Evolutionary conservation across 2,113 vertebrate genomes (phyloP).

Genomic region (Eulemur macaco): DNA sequence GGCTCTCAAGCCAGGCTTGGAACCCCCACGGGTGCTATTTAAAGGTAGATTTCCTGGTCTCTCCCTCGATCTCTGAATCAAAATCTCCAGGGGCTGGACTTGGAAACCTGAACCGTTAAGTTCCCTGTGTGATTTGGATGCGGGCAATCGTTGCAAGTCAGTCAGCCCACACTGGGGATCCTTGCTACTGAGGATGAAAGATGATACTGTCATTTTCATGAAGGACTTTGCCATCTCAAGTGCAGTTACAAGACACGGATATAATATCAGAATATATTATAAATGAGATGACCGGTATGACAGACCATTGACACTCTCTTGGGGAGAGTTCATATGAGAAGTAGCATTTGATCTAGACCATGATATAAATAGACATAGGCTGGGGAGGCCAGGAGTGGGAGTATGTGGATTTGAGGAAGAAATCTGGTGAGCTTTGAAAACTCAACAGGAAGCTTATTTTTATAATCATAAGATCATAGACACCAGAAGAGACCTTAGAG

Average conservation of each 20-base stretch:
- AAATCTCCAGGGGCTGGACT: neutral
- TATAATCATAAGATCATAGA: neutral
- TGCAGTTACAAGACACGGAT: neutral
- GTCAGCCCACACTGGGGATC: neutral
- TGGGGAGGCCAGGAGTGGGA: neutral
- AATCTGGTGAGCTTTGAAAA: conserved; percentile 25
- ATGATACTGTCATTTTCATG: neutral
- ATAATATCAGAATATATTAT: neutral
- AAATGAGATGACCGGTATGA: neutral
- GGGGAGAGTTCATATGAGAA: neutral
- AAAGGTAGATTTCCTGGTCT: neutral
- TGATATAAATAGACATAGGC: neutral
- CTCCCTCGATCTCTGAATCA: neutral
- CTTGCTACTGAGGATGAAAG: neutral
- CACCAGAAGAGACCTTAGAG: neutral
- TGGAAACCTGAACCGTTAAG: neutral
- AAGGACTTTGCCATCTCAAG: neutral
- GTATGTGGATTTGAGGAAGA: neutral
- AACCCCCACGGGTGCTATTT: neutral
- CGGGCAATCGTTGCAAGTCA: neutral
- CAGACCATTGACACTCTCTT: neutral
- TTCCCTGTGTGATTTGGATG: neutral
- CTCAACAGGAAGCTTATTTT: neutral
- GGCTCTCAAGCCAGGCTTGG: neutral
- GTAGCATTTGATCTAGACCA: neutral